Percentiles rank a stretch among this genome's conserved stretches.
Conservation (phyloP, 2,113 vertebrate species). For the Neoarius graeffei region DNA sequence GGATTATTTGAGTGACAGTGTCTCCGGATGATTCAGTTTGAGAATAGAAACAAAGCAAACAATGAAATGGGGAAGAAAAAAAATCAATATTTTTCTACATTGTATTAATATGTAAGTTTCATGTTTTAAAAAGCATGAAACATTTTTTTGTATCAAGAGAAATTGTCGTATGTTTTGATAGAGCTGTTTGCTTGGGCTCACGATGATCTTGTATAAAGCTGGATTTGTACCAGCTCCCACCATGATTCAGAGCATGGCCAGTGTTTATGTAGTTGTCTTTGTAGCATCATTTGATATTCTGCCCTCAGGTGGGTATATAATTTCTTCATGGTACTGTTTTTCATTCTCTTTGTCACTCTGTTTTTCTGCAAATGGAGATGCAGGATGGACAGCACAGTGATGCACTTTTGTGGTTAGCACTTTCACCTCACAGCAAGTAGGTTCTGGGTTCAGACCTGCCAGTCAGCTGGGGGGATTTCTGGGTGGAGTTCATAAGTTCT, state of each 20-base stretch:
- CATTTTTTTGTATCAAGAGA: background rate
- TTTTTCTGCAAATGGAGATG: background rate
- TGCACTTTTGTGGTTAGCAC: too few relatives aligned
- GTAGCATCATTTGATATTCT: background rate
- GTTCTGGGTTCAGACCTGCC: too few relatives aligned
- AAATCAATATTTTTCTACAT: background rate
- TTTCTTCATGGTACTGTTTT: background rate
- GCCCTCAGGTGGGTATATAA: background rate
- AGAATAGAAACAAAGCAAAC: background rate
- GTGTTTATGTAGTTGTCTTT: background rate
- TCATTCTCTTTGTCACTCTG: background rate
- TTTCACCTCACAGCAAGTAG: too few relatives aligned
- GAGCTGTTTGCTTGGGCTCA: background rate
- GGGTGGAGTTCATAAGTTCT: too few relatives aligned
- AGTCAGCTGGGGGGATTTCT: too few relatives aligned
- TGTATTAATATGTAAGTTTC: background rate
- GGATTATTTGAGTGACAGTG: background rate
- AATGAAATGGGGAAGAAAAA: background rate
- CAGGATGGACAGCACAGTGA: too few relatives aligned
- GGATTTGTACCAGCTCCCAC: background rate
- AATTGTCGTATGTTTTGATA: background rate
- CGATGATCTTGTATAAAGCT: conserved; percentile 3
- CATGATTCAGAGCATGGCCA: background rate
- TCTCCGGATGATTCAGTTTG: background rate
- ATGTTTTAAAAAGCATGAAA: background rate